A percentile compares a stretch with the other conserved stretches of the same genome.
phyloP scores from a whole-genome alignment of 2,113 vertebrate species.

The Myiagra hebetior region DNA sequence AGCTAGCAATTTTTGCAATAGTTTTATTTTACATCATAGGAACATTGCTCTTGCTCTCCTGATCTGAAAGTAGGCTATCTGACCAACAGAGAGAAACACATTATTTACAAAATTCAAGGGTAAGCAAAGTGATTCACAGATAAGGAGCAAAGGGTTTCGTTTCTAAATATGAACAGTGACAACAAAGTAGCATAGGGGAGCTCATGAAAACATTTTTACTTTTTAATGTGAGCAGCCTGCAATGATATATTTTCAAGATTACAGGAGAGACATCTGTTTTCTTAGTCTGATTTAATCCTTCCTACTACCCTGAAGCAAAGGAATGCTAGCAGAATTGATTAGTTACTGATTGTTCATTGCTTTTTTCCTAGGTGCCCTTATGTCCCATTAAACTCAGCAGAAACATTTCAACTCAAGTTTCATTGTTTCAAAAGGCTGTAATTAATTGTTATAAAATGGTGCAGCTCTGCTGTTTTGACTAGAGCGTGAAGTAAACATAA shows the following conservation, averaged over 20 bases:
- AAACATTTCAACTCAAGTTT: neutral
- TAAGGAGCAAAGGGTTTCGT: neutral
- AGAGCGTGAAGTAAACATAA: neutral
- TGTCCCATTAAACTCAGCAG: neutral
- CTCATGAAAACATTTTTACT: neutral
- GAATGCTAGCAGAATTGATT: neutral
- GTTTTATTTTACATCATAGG: neutral
- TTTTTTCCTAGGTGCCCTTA: neutral
- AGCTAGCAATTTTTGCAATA: slow-evolving; percentile 7
- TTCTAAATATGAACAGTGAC: neutral
- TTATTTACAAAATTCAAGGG: slow-evolving; percentile 39
- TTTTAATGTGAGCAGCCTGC: neutral
- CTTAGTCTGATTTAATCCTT: neutral
- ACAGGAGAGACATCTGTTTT: neutral
- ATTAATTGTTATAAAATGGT: slow-evolving; percentile 7
- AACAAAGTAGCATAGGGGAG: neutral
- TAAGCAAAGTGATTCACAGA: slow-evolving; percentile 9
- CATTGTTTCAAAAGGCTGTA: neutral
- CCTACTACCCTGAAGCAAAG: neutral
- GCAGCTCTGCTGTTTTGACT: neutral
- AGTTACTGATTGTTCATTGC: neutral
- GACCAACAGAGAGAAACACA: slow-evolving; percentile 39
- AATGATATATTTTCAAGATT: neutral
- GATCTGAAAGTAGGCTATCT: neutral
- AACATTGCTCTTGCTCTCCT: neutral